Evolutionary conservation across 2,113 vertebrate genomes (phyloP), one percentile per base, ranked within the genome.

Genomic region (Pangasianodon hypophthalmus): DNA sequence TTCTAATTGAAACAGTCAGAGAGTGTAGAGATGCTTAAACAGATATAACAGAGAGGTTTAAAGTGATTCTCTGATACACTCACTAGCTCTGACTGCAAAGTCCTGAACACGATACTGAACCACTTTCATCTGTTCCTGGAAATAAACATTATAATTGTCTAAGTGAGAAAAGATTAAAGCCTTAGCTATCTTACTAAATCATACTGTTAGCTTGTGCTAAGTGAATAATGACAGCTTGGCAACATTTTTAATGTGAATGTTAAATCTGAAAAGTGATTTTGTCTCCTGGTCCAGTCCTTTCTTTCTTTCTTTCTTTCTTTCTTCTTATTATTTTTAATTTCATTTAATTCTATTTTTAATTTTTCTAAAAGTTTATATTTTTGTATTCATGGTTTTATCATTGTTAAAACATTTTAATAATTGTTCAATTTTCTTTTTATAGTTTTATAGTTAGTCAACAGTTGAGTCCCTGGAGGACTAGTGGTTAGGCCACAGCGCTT

Each of bases 1-100:
- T 87, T 46, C 86, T 87, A 87, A 87, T 87, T 87, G 71, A 87
- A 87, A 87, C 54, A 71, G 64, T 52, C 50, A 4, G 85, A 52
- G 48, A 58, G 85, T 29, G 32, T 19, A 6, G 48, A 77, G 46
- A 71, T 54, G 64, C 85, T 71, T 48, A 52, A 86, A 50, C 16
- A 71, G 85, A 71, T 71, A 21, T 11, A 37, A 32, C 48, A 3
- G 48, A 81, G 79, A 84, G 19, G 56, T 44, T 58, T 84, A 84
- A 84, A 60, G 82, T 60, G 82, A 60, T 60, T 84, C 82, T 60
- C 82, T 44, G 21, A 24, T 14, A 58, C 54, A 41, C 37, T 84
- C 37, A 2, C 56, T 60, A 21, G 56, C 18, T 83, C 56, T 24
- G n/a, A 41, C 64, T 60, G 29, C 32, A 80, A 86, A 71, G 64